Base-by-base conservation (phyloP, 2,888 invertebrate genomes). In the Phrixothrix hirtus region DNA sequence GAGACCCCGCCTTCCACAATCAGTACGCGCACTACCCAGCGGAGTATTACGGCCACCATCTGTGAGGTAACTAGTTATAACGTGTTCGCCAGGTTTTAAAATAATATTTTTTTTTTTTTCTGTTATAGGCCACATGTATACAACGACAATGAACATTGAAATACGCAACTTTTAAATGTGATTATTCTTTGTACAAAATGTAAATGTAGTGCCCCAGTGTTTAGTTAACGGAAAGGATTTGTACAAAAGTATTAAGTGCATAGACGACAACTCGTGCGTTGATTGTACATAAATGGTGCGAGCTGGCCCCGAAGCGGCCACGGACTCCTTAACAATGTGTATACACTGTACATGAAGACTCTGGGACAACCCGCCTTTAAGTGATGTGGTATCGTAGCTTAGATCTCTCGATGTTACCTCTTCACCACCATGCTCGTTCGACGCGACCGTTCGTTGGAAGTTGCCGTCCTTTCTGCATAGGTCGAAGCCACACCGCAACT, bases 41-140 rank as follows among this genome's bases (percentile, higher is more conserved):
- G 69, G 92, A 93, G 80, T 93, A 93, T 83, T 93, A 93, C 79
- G 92, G 92, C 68, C 92, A 93, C 80, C 92, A 92, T 82, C 90
- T 93, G 86, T 93, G 75, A 75, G 75, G 75, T 76, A 66, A 68
- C n/a, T n/a, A n/a, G n/a, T n/a, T n/a, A n/a, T n/a, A n/a, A n/a
- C n/a, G n/a, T n/a, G n/a, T n/a, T n/a, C n/a, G n/a, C n/a, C n/a
- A n/a, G n/a, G 2, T 15, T 21, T 4, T n/a, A n/a, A 31, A 10
- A 12, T 4, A 9, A 9, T 9, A 31, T 7, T 31, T 41, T 31
- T 14, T 46, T 12, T 45, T 55, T 43, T 43, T 39, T 58, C 71
- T 67, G 64, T 74, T 73, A 34, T 72, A 74, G 75, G 71, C 72
- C 65, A 66, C 68, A 66, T 66, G 73, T 69, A 72, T 72, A 74